Percentiles rank a stretch among this genome's conserved stretches.
Conservation (phyloP, 2,797 vertebrate species). For the Tenualosa thibaudeaui region DNA sequence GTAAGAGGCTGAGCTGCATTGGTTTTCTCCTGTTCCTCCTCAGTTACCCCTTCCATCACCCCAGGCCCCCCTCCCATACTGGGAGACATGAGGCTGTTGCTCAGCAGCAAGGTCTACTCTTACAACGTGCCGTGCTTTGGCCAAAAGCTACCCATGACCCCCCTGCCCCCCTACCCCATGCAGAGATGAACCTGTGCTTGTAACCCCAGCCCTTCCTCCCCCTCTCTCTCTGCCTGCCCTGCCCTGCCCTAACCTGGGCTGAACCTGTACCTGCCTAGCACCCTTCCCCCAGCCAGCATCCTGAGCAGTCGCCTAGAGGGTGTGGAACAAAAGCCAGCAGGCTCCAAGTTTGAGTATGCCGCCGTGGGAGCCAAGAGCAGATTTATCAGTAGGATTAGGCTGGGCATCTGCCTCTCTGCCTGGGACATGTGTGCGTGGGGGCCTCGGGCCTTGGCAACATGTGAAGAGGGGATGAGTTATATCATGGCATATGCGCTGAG, state of each 20-base stretch:
- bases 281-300: background rate
- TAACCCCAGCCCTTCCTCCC: background rate
- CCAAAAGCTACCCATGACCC: background rate
- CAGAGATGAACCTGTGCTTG: background rate
- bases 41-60: background rate
- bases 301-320: background rate
- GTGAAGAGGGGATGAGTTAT: background rate
- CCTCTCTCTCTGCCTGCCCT: conserved; percentile 3
- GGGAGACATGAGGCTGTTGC: background rate
- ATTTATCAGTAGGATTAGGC: conserved; percentile 69
- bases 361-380: conserved; percentile 58
- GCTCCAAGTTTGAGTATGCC: conserved; percentile 1
- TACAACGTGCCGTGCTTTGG: background rate
- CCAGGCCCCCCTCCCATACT: background rate
- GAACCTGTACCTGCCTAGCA: background rate
- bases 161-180: background rate
- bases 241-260: background rate
- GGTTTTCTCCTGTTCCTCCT: conserved; percentile 4
- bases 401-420: conserved; percentile 61
- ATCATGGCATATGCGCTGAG: conserved; percentile 24
- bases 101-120: conserved; percentile 1
- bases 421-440: conserved; percentile 49
- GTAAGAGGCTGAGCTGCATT: background rate
- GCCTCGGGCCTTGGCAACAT: conserved; percentile 2
- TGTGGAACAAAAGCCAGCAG: conserved; percentile 7